Evolutionary conservation across 2,797 vertebrate species (phyloP).

Genomic region (Remorina albescens): DNA sequence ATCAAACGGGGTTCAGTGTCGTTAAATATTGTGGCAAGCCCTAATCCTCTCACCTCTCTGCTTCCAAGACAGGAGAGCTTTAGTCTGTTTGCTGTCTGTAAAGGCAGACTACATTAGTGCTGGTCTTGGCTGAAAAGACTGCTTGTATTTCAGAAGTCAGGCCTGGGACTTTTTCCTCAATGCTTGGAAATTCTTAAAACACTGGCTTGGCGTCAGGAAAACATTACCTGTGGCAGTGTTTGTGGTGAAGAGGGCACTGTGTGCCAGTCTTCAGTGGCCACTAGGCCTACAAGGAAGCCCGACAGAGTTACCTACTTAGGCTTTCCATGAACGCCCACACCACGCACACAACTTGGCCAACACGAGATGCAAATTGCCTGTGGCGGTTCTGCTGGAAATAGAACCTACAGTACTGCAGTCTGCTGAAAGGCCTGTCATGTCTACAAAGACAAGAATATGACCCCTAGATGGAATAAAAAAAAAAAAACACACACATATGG

Average conservation of each 20-base stretch:
- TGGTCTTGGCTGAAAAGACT: constrained; percentile 79
- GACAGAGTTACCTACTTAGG: constrained; percentile 76
- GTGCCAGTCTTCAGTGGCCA: constrained; percentile 78
- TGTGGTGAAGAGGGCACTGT: constrained; percentile 75
- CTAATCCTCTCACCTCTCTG: constrained; percentile 80
- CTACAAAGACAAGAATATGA: constrained; percentile 68
- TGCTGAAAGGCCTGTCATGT: constrained; percentile 67
- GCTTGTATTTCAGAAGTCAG: constrained; percentile 81
- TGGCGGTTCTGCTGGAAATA: constrained; percentile 77
- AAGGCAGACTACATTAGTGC: constrained; percentile 72
- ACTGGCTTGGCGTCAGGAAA: constrained; percentile 83
- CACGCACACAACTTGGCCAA: constrained; percentile 56
- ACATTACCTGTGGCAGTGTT: constrained; percentile 84
- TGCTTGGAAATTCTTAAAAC: constrained; percentile 84
- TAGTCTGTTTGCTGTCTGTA: constrained; percentile 74
- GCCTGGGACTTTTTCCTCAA: constrained; percentile 71
- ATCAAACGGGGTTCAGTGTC: constrained; percentile 80
- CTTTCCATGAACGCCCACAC: constrained; percentile 70
- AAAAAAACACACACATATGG: constrained; percentile 67
- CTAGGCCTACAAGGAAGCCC: constrained; percentile 70
- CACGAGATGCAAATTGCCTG: constrained; percentile 76
- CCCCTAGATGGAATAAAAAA: constrained; percentile 56
- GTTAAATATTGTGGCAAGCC: constrained; percentile 75
- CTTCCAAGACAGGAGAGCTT: constrained; percentile 72
- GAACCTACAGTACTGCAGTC: constrained; percentile 60